These are phyloP conservation scores for Gymnoscopelus microlampas DNA, from an alignment of 2,797 vertebrate genomes.

Conservation along the genomic window DNA sequence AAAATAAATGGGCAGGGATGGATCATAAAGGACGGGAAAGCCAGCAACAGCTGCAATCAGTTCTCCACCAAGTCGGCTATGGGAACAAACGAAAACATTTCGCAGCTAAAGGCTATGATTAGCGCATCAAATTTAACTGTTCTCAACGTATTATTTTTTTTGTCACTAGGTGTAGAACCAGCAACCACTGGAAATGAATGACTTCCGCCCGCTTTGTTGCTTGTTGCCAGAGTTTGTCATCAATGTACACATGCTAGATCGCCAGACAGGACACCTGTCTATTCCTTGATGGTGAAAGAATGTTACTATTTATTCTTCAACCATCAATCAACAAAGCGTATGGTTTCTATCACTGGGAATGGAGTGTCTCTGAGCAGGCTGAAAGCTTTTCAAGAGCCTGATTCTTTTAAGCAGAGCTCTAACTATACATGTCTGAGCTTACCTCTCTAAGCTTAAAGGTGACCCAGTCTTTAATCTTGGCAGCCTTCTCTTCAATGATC, in stretches of 20 bases:
- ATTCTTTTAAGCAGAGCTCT: slow-evolving; percentile 1
- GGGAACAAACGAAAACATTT: too few relatives aligned
- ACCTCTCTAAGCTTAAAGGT: slow-evolving; percentile 92
- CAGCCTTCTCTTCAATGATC: slow-evolving; percentile 93
- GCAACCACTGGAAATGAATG: too few relatives aligned
- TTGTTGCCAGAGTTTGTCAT: not conserved
- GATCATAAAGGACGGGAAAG: too few relatives aligned
- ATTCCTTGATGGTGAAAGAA: too few relatives aligned
- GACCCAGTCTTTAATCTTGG: slow-evolving; percentile 98
- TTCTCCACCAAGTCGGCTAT: too few relatives aligned
- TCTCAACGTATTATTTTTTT: too few relatives aligned
- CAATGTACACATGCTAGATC: not conserved
- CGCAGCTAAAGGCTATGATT: too few relatives aligned
- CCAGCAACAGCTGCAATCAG: too few relatives aligned
- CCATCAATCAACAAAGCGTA: not conserved
- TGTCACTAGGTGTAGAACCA: too few relatives aligned
- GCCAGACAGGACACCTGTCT: not conserved
- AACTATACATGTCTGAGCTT: slow-evolving; percentile 54
- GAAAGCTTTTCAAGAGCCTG: slow-evolving; percentile 26
- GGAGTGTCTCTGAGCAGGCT: slow-evolving; percentile 2
- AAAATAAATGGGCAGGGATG: too few relatives aligned
- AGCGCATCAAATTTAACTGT: too few relatives aligned
- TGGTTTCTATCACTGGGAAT: not conserved
- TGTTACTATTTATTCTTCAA: not conserved
- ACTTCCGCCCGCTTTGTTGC: too few relatives aligned